Percentiles rank a stretch among this genome's conserved stretches.
Evolutionary conservation across 1,140 invertebrate genomes (phyloP).

Genomic region (Trichonephila inaurata): DNA sequence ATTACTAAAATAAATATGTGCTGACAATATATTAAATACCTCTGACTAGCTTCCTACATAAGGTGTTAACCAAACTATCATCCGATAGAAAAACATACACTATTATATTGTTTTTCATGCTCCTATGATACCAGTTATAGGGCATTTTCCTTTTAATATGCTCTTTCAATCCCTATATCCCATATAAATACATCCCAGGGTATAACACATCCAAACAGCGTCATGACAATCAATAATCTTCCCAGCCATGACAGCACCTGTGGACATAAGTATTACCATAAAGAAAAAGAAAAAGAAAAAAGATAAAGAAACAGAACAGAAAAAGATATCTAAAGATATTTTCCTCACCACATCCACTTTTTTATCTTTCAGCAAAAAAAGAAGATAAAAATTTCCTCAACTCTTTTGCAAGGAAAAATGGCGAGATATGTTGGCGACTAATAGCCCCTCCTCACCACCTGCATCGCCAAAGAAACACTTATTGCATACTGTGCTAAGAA

Average conservation of each 20-base stretch:
- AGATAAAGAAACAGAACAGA: not conserved
- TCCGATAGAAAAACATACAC: no score
- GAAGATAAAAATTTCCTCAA: not conserved
- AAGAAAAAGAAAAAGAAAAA: not conserved
- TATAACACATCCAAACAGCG: no score
- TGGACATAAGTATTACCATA: conserved; percentile 8
- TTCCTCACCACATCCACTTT: not conserved
- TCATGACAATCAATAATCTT: not conserved
- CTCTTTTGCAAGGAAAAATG: not conserved
- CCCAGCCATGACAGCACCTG: not conserved
- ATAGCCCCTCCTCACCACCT: conserved; percentile 12
- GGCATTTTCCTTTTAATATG: no score
- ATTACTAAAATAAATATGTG: no score
- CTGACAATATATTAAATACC: no score
- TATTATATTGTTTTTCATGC: no score
- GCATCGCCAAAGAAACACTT: conserved; percentile 6
- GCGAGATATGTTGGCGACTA: conserved; percentile 2
- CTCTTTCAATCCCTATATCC: no score
- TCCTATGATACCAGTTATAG: no score
- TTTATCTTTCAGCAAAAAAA: not conserved
- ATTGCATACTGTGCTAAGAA: not conserved
- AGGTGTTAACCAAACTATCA: no score
- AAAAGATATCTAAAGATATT: conserved; percentile 22
- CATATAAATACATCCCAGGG: no score
- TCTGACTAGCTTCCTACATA: no score